Conservation (phyloP, 1,140 invertebrate genomes). For the Bombus huntii region DNA sequence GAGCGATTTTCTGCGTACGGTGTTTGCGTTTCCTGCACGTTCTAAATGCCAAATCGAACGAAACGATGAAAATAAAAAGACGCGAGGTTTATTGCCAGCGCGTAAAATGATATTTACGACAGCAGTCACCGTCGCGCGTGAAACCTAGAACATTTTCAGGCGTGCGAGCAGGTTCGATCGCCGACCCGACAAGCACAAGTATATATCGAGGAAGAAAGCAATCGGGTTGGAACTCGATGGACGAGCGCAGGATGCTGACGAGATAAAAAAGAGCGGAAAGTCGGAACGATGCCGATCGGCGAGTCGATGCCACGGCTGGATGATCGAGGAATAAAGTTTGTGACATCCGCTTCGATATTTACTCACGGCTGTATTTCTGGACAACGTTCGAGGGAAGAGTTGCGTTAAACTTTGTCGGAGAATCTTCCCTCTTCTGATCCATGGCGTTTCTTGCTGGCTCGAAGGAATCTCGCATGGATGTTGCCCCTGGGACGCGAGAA, state of each 20-base stretch:
- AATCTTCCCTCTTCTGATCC: background rate
- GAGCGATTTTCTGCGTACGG: background rate
- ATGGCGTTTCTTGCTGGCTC: background rate
- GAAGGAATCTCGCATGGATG: conserved; percentile 4
- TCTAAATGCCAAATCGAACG: background rate
- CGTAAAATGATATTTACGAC: background rate
- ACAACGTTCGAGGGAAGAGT: background rate
- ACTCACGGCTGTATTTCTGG: conserved; percentile 10
- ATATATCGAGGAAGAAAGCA: background rate
- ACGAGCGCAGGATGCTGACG: background rate
- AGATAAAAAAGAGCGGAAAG: background rate
- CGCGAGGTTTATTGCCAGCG: too few relatives aligned
- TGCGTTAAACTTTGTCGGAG: background rate
- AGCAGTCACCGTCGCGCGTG: too few relatives aligned
- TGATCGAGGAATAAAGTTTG: conserved; percentile 8
- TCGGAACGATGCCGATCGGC: background rate
- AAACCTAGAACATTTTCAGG: too few relatives aligned
- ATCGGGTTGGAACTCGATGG: background rate
- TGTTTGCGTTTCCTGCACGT: background rate
- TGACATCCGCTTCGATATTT: conserved; percentile 5
- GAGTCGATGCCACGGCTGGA: background rate
- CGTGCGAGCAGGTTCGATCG: background rate
- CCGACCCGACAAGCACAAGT: background rate
- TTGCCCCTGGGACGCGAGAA: background rate
- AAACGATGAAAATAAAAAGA: background rate